phyloP scores from a whole-genome alignment of 2,888 invertebrate species.

The Neelides folsomi region DNA sequence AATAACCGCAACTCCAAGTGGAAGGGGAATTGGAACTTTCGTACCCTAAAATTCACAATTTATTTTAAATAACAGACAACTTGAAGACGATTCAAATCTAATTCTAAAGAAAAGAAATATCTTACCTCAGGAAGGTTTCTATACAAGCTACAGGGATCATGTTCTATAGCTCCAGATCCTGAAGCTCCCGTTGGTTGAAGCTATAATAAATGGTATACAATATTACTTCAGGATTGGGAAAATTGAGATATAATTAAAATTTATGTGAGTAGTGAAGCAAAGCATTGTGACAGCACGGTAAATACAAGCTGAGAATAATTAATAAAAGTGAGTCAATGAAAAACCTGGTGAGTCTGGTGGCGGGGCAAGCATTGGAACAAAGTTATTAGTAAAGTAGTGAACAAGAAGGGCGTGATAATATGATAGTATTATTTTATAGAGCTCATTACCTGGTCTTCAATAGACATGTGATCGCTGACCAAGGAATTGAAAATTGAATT shows the following conservation, averaged over 20 bases:
- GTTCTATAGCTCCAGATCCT: conserved; percentile 90
- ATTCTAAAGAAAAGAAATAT: too few relatives aligned
- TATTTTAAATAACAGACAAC: too few relatives aligned
- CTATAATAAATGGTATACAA: conserved; percentile 45
- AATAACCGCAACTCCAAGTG: conserved; percentile 89
- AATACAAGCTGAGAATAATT: conserved; percentile 3
- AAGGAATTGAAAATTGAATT: conserved; percentile 64
- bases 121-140: conserved; percentile 49
- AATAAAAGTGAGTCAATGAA: conserved; percentile 5
- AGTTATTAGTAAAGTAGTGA: neutral
- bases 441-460: conserved; percentile 79
- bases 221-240: neutral
- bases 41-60: conserved; percentile 41
- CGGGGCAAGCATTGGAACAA: conserved; percentile 1
- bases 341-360: conserved; percentile 18
- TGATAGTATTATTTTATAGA: neutral
- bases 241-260: neutral
- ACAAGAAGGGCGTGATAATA: neutral
- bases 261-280: neutral
- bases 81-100: too few relatives aligned
- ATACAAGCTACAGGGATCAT: conserved; percentile 86
- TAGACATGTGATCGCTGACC: conserved; percentile 85
- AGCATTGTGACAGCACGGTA: neutral
- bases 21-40: conserved; percentile 61
- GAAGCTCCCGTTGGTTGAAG: conserved; percentile 86